phyloP scores from a whole-genome alignment of 2,888 invertebrate genomes.

The Helicoverpa assulta region DNA sequence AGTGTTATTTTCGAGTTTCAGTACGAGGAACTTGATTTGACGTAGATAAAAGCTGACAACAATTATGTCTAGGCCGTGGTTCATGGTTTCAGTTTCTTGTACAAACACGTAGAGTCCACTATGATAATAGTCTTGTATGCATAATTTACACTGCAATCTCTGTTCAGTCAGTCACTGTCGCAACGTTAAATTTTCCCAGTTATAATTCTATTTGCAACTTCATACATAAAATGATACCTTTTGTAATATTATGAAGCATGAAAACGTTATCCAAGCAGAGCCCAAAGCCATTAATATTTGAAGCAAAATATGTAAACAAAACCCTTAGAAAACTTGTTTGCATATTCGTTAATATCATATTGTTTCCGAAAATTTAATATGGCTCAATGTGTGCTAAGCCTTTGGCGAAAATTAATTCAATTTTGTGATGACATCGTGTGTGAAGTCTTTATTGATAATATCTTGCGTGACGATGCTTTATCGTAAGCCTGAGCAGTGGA shows the following conservation, averaged over 20 bases:
- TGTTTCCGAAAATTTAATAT: conserved; percentile 71
- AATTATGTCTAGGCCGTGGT: too few relatives aligned
- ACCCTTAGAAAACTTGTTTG: conserved; percentile 54
- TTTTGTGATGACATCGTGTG: conserved; percentile 60
- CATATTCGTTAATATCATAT: conserved; percentile 69
- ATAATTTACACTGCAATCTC: too few relatives aligned
- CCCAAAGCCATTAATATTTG: conserved; percentile 49
- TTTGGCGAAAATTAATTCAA: conserved; percentile 67
- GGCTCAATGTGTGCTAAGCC: conserved; percentile 49
- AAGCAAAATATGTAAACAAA: conserved; percentile 54
- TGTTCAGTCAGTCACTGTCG: too few relatives aligned
- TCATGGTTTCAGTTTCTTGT: too few relatives aligned
- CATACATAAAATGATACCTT: conserved; percentile 18
- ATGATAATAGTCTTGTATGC: too few relatives aligned
- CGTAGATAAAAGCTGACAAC: background rate
- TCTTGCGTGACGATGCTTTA: conserved; percentile 65
- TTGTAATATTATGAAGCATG: conserved; percentile 2
- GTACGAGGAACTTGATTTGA: too few relatives aligned
- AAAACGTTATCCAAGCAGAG: conserved; percentile 4
- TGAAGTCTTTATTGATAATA: conserved; percentile 64
- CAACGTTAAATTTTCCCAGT: too few relatives aligned
- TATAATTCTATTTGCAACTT: background rate
- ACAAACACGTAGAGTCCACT: too few relatives aligned
- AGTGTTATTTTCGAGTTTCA: too few relatives aligned
- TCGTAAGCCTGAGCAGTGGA: conserved; percentile 44